Conservation (phyloP, 2,888 invertebrate species). For the Endotricha flammealis region DNA sequence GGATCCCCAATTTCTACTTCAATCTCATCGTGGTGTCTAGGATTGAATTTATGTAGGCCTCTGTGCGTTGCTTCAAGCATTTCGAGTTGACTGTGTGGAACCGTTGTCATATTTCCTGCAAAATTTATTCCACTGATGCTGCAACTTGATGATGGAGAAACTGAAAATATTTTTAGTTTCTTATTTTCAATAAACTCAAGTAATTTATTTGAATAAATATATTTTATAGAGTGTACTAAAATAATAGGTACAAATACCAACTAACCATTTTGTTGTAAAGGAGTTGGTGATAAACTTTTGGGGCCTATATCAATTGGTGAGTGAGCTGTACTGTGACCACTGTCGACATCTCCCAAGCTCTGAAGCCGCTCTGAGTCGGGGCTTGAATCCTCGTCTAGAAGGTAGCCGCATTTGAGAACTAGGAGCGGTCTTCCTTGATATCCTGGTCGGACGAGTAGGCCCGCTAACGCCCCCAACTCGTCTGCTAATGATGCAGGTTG, state of each 20-base stretch:
- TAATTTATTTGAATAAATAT: not conserved
- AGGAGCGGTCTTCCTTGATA: conserved; percentile 77
- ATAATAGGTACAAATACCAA: conserved; percentile 8
- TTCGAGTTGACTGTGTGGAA: conserved; percentile 88
- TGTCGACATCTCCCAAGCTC: conserved; percentile 86
- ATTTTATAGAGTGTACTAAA: no score
- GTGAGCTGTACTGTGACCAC: conserved; percentile 94
- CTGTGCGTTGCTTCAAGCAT: conserved; percentile 96
- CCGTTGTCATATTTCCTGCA: conserved; percentile 81
- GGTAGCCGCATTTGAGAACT: conserved; percentile 85
- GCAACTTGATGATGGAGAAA: conserved; percentile 80
- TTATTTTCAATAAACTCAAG: not conserved
- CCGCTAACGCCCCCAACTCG: conserved; percentile 78
- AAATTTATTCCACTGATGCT: conserved; percentile 75
- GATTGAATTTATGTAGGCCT: conserved; percentile 96
- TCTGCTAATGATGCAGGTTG: conserved; percentile 83
- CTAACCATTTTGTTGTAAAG: conserved; percentile 73
- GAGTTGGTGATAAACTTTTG: conserved; percentile 89
- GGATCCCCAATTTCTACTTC: conserved; percentile 98
- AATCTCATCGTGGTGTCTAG: conserved; percentile 96
- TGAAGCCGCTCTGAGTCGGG: conserved; percentile 91
- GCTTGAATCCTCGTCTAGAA: conserved; percentile 89
- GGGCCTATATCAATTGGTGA: conserved; percentile 90
- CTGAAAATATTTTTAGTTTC: conserved; percentile 46
- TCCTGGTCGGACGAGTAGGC: conserved; percentile 53